Conservation (phyloP, 2,797 vertebrate genomes). For the Coregonus suidteri region DNA sequence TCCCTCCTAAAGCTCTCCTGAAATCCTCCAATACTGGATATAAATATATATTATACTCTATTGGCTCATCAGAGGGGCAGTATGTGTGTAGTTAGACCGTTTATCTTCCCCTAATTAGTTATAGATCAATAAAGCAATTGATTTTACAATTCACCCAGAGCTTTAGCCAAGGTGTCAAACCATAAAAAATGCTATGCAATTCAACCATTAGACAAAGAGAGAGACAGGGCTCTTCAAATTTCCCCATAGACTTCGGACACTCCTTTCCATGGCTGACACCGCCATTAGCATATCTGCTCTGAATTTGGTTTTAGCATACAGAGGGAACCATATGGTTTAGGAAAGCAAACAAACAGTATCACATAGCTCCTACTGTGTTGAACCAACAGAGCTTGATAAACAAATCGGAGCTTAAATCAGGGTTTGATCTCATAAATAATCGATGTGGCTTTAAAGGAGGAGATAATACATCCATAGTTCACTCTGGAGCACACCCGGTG, state of each 20-base stretch:
- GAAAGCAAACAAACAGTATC: slow-evolving; percentile 17
- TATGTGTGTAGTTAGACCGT: slow-evolving; percentile 78
- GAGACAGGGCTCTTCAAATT: slow-evolving; percentile 70
- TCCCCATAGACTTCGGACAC: slow-evolving; percentile 60
- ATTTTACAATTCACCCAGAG: slow-evolving; percentile 75
- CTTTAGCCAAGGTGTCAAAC: slow-evolving; percentile 71
- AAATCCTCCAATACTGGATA: slow-evolving; percentile 70
- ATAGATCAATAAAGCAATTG: slow-evolving; percentile 82
- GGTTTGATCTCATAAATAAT: slow-evolving; percentile 48
- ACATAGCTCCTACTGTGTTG: slow-evolving; percentile 21
- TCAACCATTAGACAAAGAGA: slow-evolving; percentile 64
- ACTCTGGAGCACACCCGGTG: slow-evolving; percentile 55
- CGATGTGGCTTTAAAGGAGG: slow-evolving; percentile 35
- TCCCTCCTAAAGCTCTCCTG: slow-evolving; percentile 38
- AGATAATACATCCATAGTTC: slow-evolving; percentile 52
- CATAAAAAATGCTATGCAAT: slow-evolving; percentile 63
- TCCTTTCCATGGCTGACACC: slow-evolving; percentile 38
- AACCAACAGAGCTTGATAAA: slow-evolving; percentile 26
- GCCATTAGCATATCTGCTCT: not conserved
- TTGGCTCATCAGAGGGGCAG: slow-evolving; percentile 74
- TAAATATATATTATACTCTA: slow-evolving; percentile 71
- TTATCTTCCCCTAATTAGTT: slow-evolving; percentile 83
- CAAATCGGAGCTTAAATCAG: slow-evolving; percentile 42
- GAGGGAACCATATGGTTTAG: slow-evolving; percentile 2
- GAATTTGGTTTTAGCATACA: not conserved